These are phyloP conservation scores for Meloe dianella DNA, from an alignment of 2,888 invertebrate genomes.

Conservation along the genomic window DNA sequence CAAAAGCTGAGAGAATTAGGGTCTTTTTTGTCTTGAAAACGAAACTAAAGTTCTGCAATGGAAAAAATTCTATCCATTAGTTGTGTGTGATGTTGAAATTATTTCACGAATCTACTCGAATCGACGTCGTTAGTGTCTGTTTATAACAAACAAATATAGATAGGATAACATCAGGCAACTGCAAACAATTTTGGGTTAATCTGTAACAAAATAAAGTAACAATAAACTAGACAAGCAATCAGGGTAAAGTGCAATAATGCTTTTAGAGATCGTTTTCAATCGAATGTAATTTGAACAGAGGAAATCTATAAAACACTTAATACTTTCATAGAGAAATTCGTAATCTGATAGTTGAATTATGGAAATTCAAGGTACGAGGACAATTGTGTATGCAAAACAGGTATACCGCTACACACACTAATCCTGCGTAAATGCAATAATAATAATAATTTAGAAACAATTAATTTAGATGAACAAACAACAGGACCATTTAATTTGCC, in stretches of 20 bases:
- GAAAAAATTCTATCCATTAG: neutral
- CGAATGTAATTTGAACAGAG: neutral
- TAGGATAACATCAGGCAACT: conserved; percentile 22
- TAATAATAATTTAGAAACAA: neutral
- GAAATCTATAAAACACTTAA: neutral
- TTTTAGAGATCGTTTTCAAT: conserved; percentile 29
- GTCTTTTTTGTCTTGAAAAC: neutral
- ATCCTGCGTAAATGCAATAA: neutral
- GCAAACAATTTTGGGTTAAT: conserved; percentile 43
- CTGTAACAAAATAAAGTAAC: conserved; percentile 35
- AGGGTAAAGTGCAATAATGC: conserved; percentile 42
- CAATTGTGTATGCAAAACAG: neutral
- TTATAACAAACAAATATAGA: conserved; percentile 19
- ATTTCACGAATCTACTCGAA: neutral
- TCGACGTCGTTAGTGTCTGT: conserved; percentile 8
- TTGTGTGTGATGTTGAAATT: neutral
- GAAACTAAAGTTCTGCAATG: neutral
- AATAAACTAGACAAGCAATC: conserved; percentile 41
- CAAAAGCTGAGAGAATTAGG: neutral
- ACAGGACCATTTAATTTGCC: neutral
- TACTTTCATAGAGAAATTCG: neutral
- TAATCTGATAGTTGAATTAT: neutral
- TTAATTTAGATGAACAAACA: neutral
- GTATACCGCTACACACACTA: neutral
- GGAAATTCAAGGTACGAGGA: neutral